Conservation (phyloP, 2,113 vertebrate species). For the Loxodonta africana region DNA sequence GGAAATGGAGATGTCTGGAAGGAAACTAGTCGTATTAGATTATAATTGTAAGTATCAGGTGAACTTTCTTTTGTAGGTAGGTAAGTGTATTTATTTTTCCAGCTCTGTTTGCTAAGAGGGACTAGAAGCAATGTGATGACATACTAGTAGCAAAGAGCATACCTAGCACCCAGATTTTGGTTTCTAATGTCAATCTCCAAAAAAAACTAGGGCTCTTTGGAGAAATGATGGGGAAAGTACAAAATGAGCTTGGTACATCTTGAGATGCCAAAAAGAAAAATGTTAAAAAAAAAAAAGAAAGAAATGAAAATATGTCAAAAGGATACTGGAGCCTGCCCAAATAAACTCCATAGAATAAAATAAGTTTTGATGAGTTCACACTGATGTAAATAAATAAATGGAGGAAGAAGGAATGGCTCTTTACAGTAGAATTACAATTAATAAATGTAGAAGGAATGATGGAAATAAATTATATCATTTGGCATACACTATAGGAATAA, state of each 20-base stretch:
- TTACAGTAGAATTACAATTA: no score
- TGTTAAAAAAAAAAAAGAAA: neutral
- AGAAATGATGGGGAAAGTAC: no score
- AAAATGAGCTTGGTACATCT: neutral
- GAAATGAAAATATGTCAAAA: neutral
- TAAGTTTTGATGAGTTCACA: no score
- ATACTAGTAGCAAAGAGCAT: neutral
- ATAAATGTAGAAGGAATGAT: neutral
- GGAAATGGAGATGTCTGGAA: neutral
- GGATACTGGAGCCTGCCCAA: neutral
- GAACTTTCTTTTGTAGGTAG: no score
- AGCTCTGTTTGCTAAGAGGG: neutral
- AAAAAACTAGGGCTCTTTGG: neutral
- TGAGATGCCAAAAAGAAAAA: neutral
- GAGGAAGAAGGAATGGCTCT: no score
- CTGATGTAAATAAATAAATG: no score
- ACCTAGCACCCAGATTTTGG: neutral
- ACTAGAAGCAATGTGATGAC: neutral
- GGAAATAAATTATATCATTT: neutral
- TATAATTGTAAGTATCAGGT: neutral
- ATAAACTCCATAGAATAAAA: neutral
- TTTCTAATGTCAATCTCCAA: slow-evolving; percentile 7
- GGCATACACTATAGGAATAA: neutral
- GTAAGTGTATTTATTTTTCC: no score
- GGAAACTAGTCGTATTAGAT: neutral